These are phyloP conservation scores for Dinomys branickii DNA, from an alignment of 2,113 vertebrate species.

Conservation along the genomic window DNA sequence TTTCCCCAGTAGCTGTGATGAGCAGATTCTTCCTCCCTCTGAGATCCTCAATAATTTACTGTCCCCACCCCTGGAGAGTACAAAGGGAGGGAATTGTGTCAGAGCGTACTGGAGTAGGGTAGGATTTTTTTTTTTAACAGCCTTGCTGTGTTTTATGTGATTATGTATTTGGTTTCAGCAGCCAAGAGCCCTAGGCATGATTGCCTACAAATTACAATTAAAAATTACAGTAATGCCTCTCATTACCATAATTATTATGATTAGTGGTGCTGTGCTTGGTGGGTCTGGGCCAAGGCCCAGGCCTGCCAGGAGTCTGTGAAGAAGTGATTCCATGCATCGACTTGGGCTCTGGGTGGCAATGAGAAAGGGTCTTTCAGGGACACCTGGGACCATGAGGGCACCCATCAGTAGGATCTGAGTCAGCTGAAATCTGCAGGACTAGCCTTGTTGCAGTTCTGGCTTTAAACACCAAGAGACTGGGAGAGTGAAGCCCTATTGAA, in stretches of 20 bases:
- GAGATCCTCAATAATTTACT: not conserved
- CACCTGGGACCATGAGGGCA: not conserved
- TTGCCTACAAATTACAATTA: conserved; percentile 71
- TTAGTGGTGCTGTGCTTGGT: conserved; percentile 23
- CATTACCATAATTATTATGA: conserved; percentile 59
- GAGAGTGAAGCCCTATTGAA: not conserved
- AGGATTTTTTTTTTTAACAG: conserved; percentile 29
- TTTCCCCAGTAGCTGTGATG: not conserved
- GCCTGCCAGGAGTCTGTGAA: not conserved
- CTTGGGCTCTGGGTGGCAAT: not conserved
- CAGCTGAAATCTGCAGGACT: not conserved
- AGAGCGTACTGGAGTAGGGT: not conserved
- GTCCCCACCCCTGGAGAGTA: not conserved
- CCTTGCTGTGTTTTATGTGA: conserved; percentile 59
- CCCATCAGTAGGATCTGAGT: not conserved
- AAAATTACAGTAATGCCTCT: conserved; percentile 69
- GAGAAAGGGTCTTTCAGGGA: not conserved
- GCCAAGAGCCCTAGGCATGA: conserved; percentile 66
- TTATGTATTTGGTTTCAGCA: conserved; percentile 57
- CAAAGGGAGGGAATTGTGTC: not conserved
- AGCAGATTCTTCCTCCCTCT: not conserved
- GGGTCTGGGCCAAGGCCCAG: conserved; percentile 24
- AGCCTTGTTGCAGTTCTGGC: not conserved
- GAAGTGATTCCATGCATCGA: not conserved
- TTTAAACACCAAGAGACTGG: not conserved